Conservation (phyloP, 2,888 invertebrate species). For the Tipula unca region DNA sequence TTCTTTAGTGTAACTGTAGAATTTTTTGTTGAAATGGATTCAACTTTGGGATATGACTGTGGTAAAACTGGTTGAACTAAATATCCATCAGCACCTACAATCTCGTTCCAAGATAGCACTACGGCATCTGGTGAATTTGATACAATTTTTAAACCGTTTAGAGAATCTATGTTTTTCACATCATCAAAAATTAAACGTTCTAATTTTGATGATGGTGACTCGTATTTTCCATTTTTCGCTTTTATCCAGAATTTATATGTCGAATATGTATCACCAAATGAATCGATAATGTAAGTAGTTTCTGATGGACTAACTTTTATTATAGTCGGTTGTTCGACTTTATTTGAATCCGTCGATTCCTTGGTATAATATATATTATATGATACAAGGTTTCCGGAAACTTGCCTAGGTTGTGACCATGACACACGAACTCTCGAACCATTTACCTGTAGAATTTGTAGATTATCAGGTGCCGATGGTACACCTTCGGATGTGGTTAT, state of each 20-base stretch:
- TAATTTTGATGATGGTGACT: conserved; percentile 53
- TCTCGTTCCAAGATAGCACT: conserved; percentile 51
- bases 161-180: conserved; percentile 52
- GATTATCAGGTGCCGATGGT: conserved; percentile 59
- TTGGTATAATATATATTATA: conserved; percentile 62
- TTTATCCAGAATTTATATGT: conserved; percentile 36
- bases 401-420: conserved; percentile 58
- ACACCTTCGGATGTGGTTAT: conserved; percentile 61
- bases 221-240: conserved; percentile 53
- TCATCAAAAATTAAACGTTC: conserved; percentile 54
- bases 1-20: conserved; percentile 40
- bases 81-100: conserved; percentile 53
- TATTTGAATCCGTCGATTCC: conserved; percentile 43
- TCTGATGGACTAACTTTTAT: conserved; percentile 20
- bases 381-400: conserved; percentile 53
- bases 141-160: conserved; percentile 47
- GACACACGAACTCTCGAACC: conserved; percentile 55
- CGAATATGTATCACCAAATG: conserved; percentile 28
- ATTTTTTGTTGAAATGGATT: conserved; percentile 41
- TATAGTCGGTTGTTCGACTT: conserved; percentile 21
- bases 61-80: conserved; percentile 46
- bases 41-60: conserved; percentile 48
- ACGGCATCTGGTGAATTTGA: conserved; percentile 47
- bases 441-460: conserved; percentile 55
- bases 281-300: conserved; percentile 26